A percentile compares a stretch with the other conserved stretches of the same genome.
Evolutionary conservation across 2,888 invertebrate species (phyloP).

Genomic region (Linyphia triangularis): DNA sequence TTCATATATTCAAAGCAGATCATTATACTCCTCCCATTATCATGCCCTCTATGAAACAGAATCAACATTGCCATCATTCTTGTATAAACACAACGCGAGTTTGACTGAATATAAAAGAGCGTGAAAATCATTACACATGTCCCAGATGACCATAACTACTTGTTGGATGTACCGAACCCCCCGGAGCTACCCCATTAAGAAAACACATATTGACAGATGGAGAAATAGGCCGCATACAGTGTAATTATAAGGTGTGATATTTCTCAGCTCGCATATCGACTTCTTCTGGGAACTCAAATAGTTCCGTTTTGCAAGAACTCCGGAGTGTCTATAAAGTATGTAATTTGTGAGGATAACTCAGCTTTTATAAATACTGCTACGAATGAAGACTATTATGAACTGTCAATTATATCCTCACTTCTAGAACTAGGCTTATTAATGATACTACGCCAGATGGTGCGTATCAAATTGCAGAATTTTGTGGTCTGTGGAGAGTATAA

Average conservation of each 20-base stretch:
- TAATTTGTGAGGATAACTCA: slow-evolving; percentile 12
- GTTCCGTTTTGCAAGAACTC: not conserved
- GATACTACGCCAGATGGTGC: not conserved
- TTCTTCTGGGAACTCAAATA: slow-evolving; percentile 2
- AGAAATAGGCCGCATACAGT: not conserved
- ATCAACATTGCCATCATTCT: not conserved
- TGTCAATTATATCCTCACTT: slow-evolving; percentile 25
- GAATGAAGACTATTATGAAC: not conserved
- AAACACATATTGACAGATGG: slow-evolving; percentile 58
- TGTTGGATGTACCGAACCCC: not conserved
- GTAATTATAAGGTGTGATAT: slow-evolving; percentile 44
- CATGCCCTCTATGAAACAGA: not conserved
- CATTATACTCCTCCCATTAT: not conserved
- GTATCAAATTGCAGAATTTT: not conserved
- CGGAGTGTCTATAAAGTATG: not conserved
- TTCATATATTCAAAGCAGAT: not conserved
- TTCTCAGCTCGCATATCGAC: not conserved
- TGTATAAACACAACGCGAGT: not conserved
- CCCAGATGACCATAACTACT: not conserved
- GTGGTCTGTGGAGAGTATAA: not conserved
- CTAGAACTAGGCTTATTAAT: slow-evolving; percentile 26
- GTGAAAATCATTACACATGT: not conserved
- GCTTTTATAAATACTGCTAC: not conserved
- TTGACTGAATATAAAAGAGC: not conserved
- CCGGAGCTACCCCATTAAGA: slow-evolving; percentile 17